phyloP scores from a whole-genome alignment of 2,888 invertebrate genomes.

The Rhorus exstirpatorius region DNA sequence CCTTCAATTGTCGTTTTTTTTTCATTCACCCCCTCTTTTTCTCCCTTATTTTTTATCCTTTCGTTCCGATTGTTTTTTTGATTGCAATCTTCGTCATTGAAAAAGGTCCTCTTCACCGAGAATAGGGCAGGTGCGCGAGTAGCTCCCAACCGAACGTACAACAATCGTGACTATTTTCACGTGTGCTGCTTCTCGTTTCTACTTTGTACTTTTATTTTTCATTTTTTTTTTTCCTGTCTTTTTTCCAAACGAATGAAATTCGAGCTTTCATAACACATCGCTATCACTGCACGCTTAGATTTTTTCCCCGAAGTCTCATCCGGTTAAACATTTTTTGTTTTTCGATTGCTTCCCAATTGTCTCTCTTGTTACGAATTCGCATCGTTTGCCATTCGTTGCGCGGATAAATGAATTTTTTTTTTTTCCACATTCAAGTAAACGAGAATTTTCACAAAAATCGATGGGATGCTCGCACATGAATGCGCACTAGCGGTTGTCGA shows the following conservation, averaged over 20 bases:
- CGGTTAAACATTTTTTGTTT: too few species aligned
- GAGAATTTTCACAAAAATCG: too few species aligned
- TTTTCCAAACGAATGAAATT: conserved; percentile 16
- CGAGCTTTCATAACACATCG: not conserved
- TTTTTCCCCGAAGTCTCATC: conserved; percentile 27
- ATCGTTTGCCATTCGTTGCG: too few species aligned
- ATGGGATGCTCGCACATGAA: too few species aligned
- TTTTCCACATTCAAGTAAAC: too few species aligned
- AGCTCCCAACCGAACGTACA: not conserved
- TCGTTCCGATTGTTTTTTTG: conserved; percentile 37
- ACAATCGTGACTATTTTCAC: conserved; percentile 5
- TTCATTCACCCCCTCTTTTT: not conserved
- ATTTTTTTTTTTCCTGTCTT: not conserved
- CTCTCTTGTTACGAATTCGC: too few species aligned
- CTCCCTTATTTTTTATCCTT: conserved; percentile 31
- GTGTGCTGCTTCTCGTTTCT: not conserved
- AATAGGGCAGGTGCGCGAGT: conserved; percentile 9
- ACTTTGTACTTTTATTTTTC: not conserved
- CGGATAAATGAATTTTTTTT: too few species aligned
- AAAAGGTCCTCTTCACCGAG: conserved; percentile 43
- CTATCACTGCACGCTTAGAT: not conserved
- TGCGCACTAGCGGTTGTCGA: too few species aligned
- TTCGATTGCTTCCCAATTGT: too few species aligned
- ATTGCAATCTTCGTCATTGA: conserved; percentile 63
- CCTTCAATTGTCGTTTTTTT: conserved; percentile 14